Evolutionary conservation across 1,140 invertebrate species (phyloP).

Genomic region (Papilio helenus): DNA sequence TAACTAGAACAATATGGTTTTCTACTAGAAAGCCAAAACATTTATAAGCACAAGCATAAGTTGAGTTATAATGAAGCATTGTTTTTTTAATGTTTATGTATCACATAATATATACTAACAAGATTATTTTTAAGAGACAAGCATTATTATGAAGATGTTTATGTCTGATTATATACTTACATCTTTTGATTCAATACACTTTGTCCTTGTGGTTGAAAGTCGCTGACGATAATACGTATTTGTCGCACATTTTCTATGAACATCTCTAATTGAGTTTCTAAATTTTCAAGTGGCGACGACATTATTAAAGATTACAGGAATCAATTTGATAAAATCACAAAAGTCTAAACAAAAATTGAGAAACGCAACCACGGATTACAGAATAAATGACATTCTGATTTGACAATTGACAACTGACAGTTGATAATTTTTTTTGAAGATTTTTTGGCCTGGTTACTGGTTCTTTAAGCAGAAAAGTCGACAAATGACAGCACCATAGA

Average conservation of each 20-base stretch:
- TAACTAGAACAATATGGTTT: too few relatives aligned
- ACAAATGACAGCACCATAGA: too few relatives aligned
- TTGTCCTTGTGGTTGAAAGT: constrained; percentile 99
- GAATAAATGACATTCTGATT: too few relatives aligned
- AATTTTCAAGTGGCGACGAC: constrained; percentile 92
- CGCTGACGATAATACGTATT: constrained; percentile 98
- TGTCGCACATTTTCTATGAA: constrained; percentile 99
- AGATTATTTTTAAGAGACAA: background rate
- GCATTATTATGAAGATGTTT: background rate
- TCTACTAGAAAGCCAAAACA: too few relatives aligned
- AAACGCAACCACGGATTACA: too few relatives aligned
- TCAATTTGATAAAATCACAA: too few relatives aligned
- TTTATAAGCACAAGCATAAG: background rate
- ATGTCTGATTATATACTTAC: constrained; percentile 85
- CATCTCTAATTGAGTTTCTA: constrained; percentile 96
- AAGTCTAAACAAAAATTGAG: too few relatives aligned
- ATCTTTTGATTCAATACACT: constrained; percentile 99
- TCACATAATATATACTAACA: background rate
- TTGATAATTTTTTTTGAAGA: too few relatives aligned
- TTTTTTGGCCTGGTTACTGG: too few relatives aligned
- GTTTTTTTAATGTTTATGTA: background rate
- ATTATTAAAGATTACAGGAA: constrained; percentile 71
- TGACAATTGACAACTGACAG: too few relatives aligned
- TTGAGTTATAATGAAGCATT: background rate
- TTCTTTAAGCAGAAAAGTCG: too few relatives aligned